phyloP scores from a whole-genome alignment of 64 coral and sea anemone species.

The Actinia equina region DNA sequence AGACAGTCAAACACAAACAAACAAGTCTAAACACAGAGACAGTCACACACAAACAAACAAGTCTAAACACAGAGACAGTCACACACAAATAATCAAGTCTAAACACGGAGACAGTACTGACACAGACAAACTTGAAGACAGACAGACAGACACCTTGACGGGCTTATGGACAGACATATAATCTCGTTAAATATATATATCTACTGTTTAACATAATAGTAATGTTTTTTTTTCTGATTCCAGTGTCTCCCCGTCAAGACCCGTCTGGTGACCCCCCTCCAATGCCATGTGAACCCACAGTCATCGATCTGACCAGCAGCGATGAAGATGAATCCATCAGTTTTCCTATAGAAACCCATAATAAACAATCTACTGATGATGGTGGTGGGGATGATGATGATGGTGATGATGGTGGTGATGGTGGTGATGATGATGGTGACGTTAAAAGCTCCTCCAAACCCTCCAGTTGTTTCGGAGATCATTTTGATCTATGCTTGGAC shows the following conservation, averaged over 20 bases:
- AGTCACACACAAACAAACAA: too few species aligned
- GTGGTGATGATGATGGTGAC: neutral
- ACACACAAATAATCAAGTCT: too few species aligned
- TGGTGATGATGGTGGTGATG: neutral
- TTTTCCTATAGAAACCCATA: neutral
- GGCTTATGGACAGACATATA: too few species aligned
- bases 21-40: too few species aligned
- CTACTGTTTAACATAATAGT: too few species aligned
- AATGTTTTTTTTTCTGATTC: too few species aligned
- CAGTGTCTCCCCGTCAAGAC: neutral
- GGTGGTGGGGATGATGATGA: neutral
- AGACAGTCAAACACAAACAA: too few species aligned
- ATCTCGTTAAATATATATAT: too few species aligned
- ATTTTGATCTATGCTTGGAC: neutral
- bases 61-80: too few species aligned
- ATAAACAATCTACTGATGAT: neutral
- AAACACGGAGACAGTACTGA: too few species aligned
- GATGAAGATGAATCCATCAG: neutral
- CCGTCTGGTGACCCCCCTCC: neutral
- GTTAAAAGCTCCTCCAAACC: neutral
- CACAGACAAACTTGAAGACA: too few species aligned
- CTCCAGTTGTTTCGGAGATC: neutral
- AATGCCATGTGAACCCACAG: neutral
- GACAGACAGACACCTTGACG: too few species aligned
- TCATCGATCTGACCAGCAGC: slow-evolving; percentile 1